phyloP scores from a whole-genome alignment of 2,797 vertebrate species.

The Rhadinocentrus ornatus region DNA sequence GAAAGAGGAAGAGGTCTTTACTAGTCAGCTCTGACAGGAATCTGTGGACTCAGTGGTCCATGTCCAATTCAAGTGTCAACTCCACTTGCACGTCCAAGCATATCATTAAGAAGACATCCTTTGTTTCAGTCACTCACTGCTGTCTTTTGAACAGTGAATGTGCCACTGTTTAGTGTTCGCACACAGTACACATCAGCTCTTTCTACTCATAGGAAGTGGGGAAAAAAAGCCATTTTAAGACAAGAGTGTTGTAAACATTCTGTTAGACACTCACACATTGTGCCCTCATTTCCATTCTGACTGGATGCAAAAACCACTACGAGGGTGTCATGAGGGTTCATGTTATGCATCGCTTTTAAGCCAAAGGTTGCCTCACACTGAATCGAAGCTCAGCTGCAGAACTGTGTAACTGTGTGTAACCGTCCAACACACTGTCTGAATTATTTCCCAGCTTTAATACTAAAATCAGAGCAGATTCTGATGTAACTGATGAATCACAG shows the following conservation, averaged over 20 bases:
- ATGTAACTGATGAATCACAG: constrained; percentile 64
- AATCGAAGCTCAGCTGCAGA: constrained; percentile 23
- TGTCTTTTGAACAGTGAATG: constrained; percentile 32
- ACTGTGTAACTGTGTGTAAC: constrained; percentile 31
- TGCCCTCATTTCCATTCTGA: constrained; percentile 45
- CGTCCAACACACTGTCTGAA: constrained; percentile 34
- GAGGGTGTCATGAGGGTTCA: constrained; percentile 18
- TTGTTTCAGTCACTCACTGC: constrained; percentile 51
- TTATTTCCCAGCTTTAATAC: constrained; percentile 39
- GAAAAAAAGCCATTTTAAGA: constrained; percentile 21
- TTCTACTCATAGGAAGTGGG: not conserved
- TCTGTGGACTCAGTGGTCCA: constrained; percentile 56
- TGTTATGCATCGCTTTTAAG: constrained; percentile 26
- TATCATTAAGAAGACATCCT: constrained; percentile 65
- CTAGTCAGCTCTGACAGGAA: constrained; percentile 62
- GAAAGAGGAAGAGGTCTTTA: constrained; percentile 51
- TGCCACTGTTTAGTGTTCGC: constrained; percentile 17
- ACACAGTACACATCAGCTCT: constrained; percentile 41
- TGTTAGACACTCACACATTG: constrained; percentile 24
- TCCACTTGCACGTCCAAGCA: constrained; percentile 59
- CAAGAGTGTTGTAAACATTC: constrained; percentile 32
- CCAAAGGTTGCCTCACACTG: constrained; percentile 46
- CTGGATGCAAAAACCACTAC: constrained; percentile 20
- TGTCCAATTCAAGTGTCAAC: constrained; percentile 59
- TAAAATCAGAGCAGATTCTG: constrained; percentile 50